Percentiles rank a stretch among this genome's conserved stretches.
phyloP scores from a whole-genome alignment of 2,797 vertebrate species.

The Gallirallus australis region DNA sequence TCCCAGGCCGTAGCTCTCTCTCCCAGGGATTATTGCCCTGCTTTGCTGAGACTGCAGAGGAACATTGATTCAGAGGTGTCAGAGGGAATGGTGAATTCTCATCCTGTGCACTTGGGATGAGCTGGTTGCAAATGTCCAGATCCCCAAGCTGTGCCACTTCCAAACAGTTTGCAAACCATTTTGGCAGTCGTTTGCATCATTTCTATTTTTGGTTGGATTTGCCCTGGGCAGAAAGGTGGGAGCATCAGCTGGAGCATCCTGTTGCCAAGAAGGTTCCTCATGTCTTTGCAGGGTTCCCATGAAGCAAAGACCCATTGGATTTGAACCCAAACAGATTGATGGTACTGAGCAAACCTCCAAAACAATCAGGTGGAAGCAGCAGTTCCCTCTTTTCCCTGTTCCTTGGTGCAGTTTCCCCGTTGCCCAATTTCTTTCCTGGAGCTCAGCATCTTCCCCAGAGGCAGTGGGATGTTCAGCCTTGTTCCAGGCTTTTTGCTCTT shows the following conservation, averaged over 20 bases:
- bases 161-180: background rate
- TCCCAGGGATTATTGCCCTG: background rate
- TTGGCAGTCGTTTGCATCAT: background rate
- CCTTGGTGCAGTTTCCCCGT: background rate
- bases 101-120: background rate
- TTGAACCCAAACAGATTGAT: background rate
- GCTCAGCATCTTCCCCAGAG: background rate
- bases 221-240: background rate
- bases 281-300: background rate
- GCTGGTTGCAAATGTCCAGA: background rate
- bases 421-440: background rate
- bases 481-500: background rate
- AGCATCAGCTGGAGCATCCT: background rate
- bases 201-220: background rate
- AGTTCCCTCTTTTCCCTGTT: background rate
- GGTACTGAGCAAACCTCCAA: background rate
- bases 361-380: background rate
- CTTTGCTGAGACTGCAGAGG: background rate
- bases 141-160: background rate
- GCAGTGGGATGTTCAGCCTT: background rate
- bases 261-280: too few species aligned
- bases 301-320: background rate
- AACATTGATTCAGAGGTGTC: too few species aligned
- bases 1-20: background rate
- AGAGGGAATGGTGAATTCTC: too few species aligned